Evolutionary conservation across 35 echinoderm and acorn worm genomes (phyloP).

Genomic region (Apostichopus californicus): DNA sequence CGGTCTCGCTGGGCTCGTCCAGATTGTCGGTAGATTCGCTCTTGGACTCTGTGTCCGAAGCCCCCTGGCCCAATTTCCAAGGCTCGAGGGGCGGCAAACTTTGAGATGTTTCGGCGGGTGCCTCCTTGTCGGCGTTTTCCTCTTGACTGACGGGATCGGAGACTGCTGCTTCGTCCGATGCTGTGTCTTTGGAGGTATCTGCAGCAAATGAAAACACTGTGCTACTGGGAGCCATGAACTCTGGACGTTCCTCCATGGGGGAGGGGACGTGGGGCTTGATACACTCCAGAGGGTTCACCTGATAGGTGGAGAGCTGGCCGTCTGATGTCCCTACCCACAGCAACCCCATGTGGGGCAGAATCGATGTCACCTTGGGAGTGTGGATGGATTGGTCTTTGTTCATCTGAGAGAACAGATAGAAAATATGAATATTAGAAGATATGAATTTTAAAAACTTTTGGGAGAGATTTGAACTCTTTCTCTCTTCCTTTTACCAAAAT

Average conservation of each 20-base stretch:
- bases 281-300: constrained; percentile 53
- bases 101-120: neutral
- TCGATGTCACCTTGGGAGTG: constrained; percentile 71
- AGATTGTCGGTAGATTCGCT: neutral
- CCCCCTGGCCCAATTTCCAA: neutral
- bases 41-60: constrained; percentile 47
- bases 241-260: constrained; percentile 30
- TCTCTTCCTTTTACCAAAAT: no score
- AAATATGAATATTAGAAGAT: neutral
- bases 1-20: constrained; percentile 21
- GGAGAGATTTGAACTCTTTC: no score
- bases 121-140: neutral
- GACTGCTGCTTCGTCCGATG: neutral
- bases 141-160: neutral
- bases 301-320: constrained; percentile 80
- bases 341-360: constrained; percentile 74
- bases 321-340: constrained; percentile 96
- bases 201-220: constrained; percentile 6
- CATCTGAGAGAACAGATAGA: constrained; percentile 39
- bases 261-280: constrained; percentile 38
- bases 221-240: neutral
- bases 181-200: neutral
- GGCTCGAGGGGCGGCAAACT: neutral
- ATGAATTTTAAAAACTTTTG: no score
- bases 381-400: constrained; percentile 50